Evolutionary conservation across 2,113 vertebrate genomes (phyloP).

Genomic region (Seriola aureovittata): DNA sequence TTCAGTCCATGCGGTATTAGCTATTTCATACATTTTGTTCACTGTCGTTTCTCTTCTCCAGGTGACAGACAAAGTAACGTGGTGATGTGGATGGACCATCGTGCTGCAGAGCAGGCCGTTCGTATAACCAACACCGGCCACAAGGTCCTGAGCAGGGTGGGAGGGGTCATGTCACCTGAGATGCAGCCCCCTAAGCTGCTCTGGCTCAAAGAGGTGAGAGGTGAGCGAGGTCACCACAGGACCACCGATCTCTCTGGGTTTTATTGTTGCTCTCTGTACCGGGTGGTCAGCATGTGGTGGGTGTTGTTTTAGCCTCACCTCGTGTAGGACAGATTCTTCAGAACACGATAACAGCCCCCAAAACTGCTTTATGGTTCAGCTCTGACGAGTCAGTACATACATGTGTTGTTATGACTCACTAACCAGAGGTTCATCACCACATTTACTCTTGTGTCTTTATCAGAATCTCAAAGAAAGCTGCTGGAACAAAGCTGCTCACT

Average conservation of each 20-base stretch:
- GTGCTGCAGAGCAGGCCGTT: slow-evolving; percentile 89
- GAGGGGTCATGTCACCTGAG: slow-evolving; percentile 96
- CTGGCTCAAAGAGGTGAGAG: slow-evolving; percentile 95
- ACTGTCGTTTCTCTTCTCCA: slow-evolving; percentile 50
- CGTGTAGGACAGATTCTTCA: no score
- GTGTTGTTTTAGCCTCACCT: neutral
- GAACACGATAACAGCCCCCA: neutral
- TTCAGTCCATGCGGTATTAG: neutral
- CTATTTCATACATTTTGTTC: neutral
- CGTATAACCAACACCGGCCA: slow-evolving; percentile 90
- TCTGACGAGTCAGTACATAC: neutral
- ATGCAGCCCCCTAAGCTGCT: slow-evolving; percentile 98
- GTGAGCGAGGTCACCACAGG: slow-evolving; percentile 70
- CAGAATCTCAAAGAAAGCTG: slow-evolving; percentile 82
- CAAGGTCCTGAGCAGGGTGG: slow-evolving; percentile 86
- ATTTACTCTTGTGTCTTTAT: neutral
- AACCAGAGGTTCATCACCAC: neutral
- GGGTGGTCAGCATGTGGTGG: neutral
- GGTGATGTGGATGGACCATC: slow-evolving; percentile 99
- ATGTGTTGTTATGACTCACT: neutral
- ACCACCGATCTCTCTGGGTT: slow-evolving; percentile 11
- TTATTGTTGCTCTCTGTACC: slow-evolving; percentile 10
- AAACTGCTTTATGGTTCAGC: neutral
- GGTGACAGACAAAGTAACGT: slow-evolving; percentile 88
- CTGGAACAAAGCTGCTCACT: slow-evolving; percentile 87